Conservation (phyloP, 1,140 invertebrate genomes). For the Nasonia longicornis region DNA sequence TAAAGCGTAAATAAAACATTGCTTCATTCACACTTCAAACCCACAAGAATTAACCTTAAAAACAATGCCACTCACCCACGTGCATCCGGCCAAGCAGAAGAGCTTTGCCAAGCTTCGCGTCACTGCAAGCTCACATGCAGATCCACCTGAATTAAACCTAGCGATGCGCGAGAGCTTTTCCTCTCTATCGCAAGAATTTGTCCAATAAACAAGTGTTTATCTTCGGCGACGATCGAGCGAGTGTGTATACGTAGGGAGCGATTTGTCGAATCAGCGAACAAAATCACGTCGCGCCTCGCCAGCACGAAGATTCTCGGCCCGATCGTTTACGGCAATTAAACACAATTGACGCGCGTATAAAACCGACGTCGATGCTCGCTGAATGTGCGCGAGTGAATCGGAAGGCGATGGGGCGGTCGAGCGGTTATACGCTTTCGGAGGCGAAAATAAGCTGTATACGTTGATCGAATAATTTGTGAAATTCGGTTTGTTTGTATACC, state of each 20-base stretch:
- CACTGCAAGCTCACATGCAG: no score
- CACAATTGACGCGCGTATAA: conserved; percentile 55
- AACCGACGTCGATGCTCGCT: neutral
- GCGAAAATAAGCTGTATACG: no score
- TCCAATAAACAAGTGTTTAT: neutral
- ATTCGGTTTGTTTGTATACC: no score
- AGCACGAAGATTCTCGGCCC: neutral
- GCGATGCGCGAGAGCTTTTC: neutral
- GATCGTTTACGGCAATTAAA: conserved; percentile 52
- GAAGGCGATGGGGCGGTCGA: neutral
- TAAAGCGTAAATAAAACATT: no score
- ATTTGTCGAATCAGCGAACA: neutral
- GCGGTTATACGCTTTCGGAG: neutral
- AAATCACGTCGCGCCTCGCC: neutral
- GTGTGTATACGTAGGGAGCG: neutral
- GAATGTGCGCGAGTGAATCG: neutral
- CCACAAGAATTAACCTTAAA: no score
- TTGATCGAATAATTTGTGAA: no score
- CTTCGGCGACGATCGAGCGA: neutral
- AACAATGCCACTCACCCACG: no score
- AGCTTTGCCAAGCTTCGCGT: no score
- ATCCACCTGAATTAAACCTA: no score
- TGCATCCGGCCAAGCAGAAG: no score
- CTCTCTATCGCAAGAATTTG: neutral
- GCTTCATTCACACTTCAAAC: no score